These are phyloP conservation scores for Aphis craccivora DNA, from an alignment of 1,140 invertebrate species.

Conservation along the genomic window DNA sequence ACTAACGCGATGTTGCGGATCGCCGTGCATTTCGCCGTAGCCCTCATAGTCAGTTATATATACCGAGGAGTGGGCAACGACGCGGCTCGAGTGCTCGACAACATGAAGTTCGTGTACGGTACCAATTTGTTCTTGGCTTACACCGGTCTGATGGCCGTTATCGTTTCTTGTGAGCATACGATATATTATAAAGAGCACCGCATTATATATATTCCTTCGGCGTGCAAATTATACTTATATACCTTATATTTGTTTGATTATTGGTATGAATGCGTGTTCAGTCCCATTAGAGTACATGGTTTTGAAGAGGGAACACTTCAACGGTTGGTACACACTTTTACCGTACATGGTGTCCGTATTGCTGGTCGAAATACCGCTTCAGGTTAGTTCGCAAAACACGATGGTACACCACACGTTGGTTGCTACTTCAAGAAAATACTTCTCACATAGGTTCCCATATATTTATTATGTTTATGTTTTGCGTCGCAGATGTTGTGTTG, in stretches of 20 bases:
- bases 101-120: constrained; percentile 92
- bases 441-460: background rate
- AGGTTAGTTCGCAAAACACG: constrained; percentile 69
- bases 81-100: constrained; percentile 84
- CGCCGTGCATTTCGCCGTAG: constrained; percentile 82
- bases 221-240: background rate
- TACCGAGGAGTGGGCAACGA: constrained; percentile 88
- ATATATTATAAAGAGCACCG: background rate
- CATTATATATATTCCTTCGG: background rate
- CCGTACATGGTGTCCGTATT: constrained; percentile 90
- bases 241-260: background rate
- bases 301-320: constrained; percentile 88
- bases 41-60: constrained; percentile 86
- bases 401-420: too few species aligned
- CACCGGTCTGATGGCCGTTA: constrained; percentile 95
- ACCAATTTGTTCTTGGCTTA: constrained; percentile 89
- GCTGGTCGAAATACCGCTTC: constrained; percentile 91
- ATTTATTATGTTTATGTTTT: background rate
- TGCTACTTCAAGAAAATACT: background rate
- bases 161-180: constrained; percentile 84
- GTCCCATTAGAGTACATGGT: constrained; percentile 88
- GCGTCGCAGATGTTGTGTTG: constrained; percentile 74
- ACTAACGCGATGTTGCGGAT: constrained; percentile 68
- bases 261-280: constrained; percentile 56
- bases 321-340: constrained; percentile 91